These are phyloP conservation scores for Hanleya hanleyi DNA, from an alignment of 2,888 invertebrate species.

Conservation along the genomic window DNA sequence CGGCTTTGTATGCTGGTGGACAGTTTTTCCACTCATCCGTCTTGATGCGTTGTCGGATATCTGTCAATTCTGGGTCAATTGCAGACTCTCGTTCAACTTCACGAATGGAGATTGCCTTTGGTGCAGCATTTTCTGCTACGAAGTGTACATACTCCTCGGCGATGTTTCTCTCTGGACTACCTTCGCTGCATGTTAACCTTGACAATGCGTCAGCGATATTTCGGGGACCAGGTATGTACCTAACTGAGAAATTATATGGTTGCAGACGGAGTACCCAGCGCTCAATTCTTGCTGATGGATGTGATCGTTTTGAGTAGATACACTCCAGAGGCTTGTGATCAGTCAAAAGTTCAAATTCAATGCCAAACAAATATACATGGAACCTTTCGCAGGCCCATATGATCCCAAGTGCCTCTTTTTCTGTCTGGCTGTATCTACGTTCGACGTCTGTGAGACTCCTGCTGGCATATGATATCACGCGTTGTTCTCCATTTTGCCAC, in stretches of 20 bases:
- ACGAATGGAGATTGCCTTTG: conserved; percentile 1
- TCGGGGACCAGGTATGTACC: conserved; percentile 6
- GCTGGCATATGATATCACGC: conserved; percentile 4
- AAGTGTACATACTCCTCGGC: conserved; percentile 8
- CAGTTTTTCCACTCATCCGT: conserved; percentile 10
- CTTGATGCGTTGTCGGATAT: conserved; percentile 5
- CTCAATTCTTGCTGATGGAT: conserved; percentile 16
- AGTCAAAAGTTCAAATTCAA: conserved; percentile 19
- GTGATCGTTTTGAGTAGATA: conserved; percentile 12
- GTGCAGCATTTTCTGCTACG: conserved; percentile 11
- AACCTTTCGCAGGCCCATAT: conserved; percentile 26
- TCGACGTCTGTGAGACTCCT: background rate
- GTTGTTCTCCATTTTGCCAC: conserved; percentile 5
- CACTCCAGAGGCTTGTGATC: conserved; percentile 26
- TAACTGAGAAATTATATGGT: conserved; percentile 2
- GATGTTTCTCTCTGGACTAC: background rate
- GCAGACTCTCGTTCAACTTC: conserved; percentile 15
- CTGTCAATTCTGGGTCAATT: conserved; percentile 12
- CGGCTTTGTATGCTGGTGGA: conserved; percentile 5
- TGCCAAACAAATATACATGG: conserved; percentile 23
- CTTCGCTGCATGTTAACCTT: background rate
- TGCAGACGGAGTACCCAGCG: conserved; percentile 12
- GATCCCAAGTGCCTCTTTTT: conserved; percentile 19
- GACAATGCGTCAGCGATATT: conserved; percentile 15
- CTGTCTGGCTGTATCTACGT: conserved; percentile 5